phyloP scores from a whole-genome alignment of 53 echinoderm and acorn worm species.

The Henricia sp. region DNA sequence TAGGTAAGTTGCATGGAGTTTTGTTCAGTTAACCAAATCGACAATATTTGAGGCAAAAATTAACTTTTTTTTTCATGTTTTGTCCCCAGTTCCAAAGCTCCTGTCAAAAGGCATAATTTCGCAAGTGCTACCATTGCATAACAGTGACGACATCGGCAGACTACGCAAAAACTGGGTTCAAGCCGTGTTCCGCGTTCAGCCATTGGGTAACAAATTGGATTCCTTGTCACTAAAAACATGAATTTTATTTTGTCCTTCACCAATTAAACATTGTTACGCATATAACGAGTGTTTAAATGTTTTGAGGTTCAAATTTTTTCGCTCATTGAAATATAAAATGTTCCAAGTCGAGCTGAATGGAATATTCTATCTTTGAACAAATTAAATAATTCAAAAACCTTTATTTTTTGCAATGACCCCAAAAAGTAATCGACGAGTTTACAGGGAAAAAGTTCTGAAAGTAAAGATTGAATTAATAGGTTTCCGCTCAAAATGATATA shows the following conservation, averaged over 20 bases:
- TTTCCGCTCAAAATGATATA: too few species aligned
- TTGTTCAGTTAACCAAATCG: background rate
- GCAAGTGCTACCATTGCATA: constrained; percentile 87
- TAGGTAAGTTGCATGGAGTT: constrained; percentile 62
- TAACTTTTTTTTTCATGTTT: background rate
- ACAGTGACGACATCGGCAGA: constrained; percentile 69
- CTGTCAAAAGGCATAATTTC: constrained; percentile 74
- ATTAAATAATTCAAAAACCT: too few species aligned
- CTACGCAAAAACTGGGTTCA: constrained; percentile 90
- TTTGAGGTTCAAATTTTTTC: background rate
- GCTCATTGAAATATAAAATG: background rate
- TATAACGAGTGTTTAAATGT: background rate
- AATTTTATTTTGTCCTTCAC: background rate
- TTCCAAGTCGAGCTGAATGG: background rate
- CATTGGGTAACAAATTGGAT: constrained; percentile 80
- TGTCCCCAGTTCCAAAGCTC: constrained; percentile 77
- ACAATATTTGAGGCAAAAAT: background rate
- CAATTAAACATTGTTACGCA: background rate
- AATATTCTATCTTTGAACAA: too few species aligned
- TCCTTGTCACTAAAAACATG: background rate
- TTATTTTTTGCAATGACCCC: too few species aligned
- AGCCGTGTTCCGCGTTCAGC: constrained; percentile 81
- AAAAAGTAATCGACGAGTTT: too few species aligned
- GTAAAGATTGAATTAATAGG: too few species aligned
- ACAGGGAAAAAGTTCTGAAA: too few species aligned